Percentiles rank a stretch among this genome's conserved stretches.
phyloP scores from a whole-genome alignment of 64 coral and sea anemone genomes.

The Catalaphyllia jardinei region DNA sequence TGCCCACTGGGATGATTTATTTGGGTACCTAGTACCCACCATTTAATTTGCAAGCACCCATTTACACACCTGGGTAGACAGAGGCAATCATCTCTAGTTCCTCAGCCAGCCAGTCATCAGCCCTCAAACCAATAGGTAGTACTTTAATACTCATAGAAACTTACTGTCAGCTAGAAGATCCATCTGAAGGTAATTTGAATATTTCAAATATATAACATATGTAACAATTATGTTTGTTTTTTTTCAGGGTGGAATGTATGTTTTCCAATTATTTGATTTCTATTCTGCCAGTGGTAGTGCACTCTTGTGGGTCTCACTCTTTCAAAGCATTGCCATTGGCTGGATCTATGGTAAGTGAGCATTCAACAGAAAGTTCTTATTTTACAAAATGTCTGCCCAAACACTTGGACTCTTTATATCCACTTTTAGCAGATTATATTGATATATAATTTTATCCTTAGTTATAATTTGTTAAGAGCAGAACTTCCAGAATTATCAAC shows the following conservation, averaged over 20 bases:
- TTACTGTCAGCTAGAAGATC: background rate
- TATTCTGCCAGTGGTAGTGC: constrained; percentile 70
- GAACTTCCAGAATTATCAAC: too few species aligned
- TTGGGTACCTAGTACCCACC: too few species aligned
- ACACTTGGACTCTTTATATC: background rate
- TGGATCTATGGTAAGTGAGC: constrained; percentile 68
- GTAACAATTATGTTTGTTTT: background rate
- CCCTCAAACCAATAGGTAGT: too few species aligned
- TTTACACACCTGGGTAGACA: too few species aligned
- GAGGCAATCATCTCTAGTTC: too few species aligned
- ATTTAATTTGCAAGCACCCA: too few species aligned
- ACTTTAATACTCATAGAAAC: too few species aligned
- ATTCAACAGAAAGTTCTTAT: background rate
- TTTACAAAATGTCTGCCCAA: background rate
- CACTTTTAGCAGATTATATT: background rate
- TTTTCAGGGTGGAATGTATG: constrained; percentile 70
- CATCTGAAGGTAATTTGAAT: background rate
- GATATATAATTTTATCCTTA: too few species aligned
- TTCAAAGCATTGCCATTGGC: constrained; percentile 64
- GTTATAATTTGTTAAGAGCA: too few species aligned
- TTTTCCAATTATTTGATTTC: constrained; percentile 66
- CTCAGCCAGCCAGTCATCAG: too few species aligned
- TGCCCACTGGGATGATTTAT: too few species aligned
- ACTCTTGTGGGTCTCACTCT: constrained; percentile 52
- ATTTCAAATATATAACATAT: background rate